phyloP scores from a whole-genome alignment of 1,140 invertebrate species.

The Drosophila melanica region DNA sequence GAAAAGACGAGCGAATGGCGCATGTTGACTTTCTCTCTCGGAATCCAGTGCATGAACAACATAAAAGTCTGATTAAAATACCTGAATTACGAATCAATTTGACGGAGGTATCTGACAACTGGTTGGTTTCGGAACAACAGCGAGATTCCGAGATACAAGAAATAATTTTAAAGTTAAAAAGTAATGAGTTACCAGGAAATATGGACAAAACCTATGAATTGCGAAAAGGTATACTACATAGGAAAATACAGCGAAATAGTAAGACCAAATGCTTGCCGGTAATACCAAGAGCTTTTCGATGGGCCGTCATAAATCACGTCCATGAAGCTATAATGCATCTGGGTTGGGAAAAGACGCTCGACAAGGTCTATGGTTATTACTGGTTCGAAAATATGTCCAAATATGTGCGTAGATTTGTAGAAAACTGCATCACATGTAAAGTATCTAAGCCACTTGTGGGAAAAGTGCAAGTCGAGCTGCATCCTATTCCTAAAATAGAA shows the following conservation, averaged over 20 bases:
- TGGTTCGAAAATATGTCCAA: neutral
- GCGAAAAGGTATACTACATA: neutral
- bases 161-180: no score
- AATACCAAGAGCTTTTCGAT: constrained; percentile 14
- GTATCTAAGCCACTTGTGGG: constrained; percentile 5
- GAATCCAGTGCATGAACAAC: constrained; percentile 1
- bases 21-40: neutral
- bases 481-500: neutral
- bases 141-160: no score
- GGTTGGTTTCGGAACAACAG: neutral
- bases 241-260: no score
- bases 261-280: no score
- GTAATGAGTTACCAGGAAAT: neutral
- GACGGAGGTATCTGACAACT: constrained; percentile 4
- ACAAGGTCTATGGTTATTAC: constrained; percentile 21
- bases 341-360: constrained; percentile 51
- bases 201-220: neutral
- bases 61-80: neutral
- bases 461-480: constrained; percentile 1
- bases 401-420: neutral
- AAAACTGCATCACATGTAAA: constrained; percentile 4
- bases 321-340: constrained; percentile 49
- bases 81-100: constrained; percentile 6
- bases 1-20: no score
- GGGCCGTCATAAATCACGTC: constrained; percentile 68